Evolutionary conservation across 2,888 invertebrate species (phyloP), one percentile per base, ranked within the genome.

Genomic region (Dicycla oo): DNA sequence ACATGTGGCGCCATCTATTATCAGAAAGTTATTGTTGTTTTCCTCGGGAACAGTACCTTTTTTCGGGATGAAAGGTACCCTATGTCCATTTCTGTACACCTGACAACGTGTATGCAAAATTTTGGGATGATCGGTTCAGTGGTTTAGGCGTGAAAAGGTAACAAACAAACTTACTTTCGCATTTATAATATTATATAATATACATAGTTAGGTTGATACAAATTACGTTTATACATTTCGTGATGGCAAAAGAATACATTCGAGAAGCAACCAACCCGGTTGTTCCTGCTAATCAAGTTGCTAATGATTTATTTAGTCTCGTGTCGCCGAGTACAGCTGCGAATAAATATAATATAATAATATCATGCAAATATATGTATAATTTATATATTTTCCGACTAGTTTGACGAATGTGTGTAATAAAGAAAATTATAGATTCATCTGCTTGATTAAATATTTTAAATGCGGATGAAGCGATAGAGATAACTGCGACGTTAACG

Each of bases 381-480:
- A n/a, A 45, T 61, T 56, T 30, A 68, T 45, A 51, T 56, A 58
- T 75, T 75, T 80, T 49, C 77, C 77, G 76, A 49, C 56, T 65
- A 4, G 23, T 40, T 76, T 69, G 77, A 80, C 40, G 47, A 66
- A 76, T 76, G 73, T 58, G 10, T 30, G 51, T 47, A 68, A 51
- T 75, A 69, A 68, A 65, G 53, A 65, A 70, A 68, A 65, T 68
- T 61, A 75, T 62, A 13, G 38, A 76, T 71, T 71, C 57, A 57
- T 65, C 30, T 30, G 58, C 20, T 40, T 64, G 6, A 70, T 65
- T 49, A 54, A 65, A 70, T 56, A 26, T 30, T 49, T 0, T 45
- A 26, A 15, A 26, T 11, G 30, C 23, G 47, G 34, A 49, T 58
- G 18, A 58, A 69, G 20, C n/a, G 20, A 43, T 60, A 20, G 13